Evolutionary conservation across 1,140 invertebrate genomes (phyloP), one percentile per base, ranked within the genome.

Genomic region (Ditylenchus dipsaci): DNA sequence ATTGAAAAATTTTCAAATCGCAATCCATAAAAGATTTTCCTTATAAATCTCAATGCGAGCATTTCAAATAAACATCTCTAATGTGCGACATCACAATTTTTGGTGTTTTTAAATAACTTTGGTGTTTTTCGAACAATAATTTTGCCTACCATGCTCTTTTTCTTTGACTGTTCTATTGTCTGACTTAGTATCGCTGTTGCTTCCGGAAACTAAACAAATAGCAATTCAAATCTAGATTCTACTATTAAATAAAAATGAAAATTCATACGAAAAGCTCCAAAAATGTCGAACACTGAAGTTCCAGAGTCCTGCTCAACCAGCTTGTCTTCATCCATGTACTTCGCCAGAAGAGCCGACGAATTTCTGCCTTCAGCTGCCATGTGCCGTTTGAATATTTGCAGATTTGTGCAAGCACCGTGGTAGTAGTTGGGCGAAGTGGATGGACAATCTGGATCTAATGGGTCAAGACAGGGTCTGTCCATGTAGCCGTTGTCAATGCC

Each of bases 401-500:
- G 42, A 7, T 65, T 71, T 29, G 29, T 27, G 43, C 80, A 82
- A 15, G 72, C 67, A 38, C 33, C 33, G 61, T 82, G 66, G 59
- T 73, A 83, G 83, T 93, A 92, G 86, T 98, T 99, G 26, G 94
- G 93, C 0, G 95, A 90, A 0, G 45, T 74, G 9, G 13, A 21
- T 9, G 95, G 95, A 84, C 95, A 99, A 64, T 90, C 89, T 0
- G 89, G 88, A 84, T 97, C 92, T 72, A 84, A 84, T 0, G 95
- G 94, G 85, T 97, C 89, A 38, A 99, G 86, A 82, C 95, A 99
- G 0, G 93, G 94, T 83, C 96, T 95, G 82, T 93, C 90, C 86
- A 94, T 92, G 86, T 98, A 99, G n/a, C 89, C 95, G 67, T 90
- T 89, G 45, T 89, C 90, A 72, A 98, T 94, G 49, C 94, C 95